Conservation (phyloP, 2,113 vertebrate genomes). For the Caloenas nicobarica region DNA sequence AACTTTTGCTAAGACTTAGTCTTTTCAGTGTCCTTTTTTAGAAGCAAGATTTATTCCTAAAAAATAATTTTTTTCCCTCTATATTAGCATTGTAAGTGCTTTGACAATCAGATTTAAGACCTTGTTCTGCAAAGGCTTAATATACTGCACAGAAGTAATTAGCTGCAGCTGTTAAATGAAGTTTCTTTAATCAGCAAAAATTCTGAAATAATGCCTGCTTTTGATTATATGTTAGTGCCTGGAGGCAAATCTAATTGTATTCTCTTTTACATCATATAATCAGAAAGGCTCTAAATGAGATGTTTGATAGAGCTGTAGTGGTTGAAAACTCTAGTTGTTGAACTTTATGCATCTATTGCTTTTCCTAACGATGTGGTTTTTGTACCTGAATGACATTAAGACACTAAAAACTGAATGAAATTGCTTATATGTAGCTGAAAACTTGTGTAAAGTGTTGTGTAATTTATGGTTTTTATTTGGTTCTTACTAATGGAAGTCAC, state of each 20-base stretch:
- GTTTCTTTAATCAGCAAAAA: slow-evolving; percentile 14
- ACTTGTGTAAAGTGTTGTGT: neutral
- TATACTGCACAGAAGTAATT: neutral
- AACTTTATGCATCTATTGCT: neutral
- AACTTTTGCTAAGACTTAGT: neutral
- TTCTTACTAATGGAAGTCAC: neutral
- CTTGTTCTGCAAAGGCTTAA: neutral
- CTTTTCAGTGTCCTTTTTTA: neutral
- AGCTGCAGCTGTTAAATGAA: slow-evolving; percentile 14
- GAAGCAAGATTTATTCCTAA: neutral
- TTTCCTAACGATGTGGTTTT: neutral
- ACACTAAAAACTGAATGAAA: neutral
- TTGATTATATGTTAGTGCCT: neutral
- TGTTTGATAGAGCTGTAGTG: neutral
- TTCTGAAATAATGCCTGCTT: neutral
- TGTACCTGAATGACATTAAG: neutral
- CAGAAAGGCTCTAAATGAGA: neutral
- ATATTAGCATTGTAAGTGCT: neutral
- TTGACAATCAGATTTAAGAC: neutral
- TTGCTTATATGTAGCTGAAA: neutral
- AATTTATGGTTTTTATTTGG: neutral
- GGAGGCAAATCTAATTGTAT: neutral
- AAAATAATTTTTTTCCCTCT: neutral
- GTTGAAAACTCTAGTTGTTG: neutral
- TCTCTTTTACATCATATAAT: neutral